Conservation (phyloP, 1,140 invertebrate genomes). For the Sesamia nonagrioides region DNA sequence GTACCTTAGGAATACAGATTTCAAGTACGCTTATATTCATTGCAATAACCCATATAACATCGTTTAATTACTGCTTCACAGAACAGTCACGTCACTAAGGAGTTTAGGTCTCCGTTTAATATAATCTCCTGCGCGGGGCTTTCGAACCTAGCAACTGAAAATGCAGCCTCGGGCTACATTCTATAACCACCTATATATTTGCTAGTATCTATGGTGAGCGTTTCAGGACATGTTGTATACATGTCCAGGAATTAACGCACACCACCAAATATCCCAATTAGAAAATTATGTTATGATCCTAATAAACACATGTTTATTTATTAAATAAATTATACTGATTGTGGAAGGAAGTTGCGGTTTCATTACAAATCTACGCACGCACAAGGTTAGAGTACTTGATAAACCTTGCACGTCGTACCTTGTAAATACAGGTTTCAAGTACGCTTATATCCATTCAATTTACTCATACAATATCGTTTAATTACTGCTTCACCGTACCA, state of each 20-base stretch:
- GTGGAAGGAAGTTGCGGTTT: no score
- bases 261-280: no score
- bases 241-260: no score
- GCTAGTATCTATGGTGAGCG: no score
- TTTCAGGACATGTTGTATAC: no score
- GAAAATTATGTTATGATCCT: no score
- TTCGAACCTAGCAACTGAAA: not conserved
- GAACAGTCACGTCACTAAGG: not conserved
- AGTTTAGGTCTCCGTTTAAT: not conserved
- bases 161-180: not conserved
- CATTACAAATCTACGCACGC: no score
- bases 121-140: conserved; percentile 13
- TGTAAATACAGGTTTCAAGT: not conserved
- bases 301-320: no score
- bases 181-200: conserved; percentile 4
- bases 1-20: not conserved
- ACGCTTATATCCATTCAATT: not conserved
- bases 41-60: not conserved
- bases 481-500: not conserved
- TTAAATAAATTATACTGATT: no score
- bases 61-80: not conserved
- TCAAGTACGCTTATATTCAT: not conserved
- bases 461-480: not conserved
- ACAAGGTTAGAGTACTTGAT: no score
- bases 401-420: no score